Base-by-base conservation (phyloP, 2,888 invertebrate genomes). In the Erannis defoliaria region DNA sequence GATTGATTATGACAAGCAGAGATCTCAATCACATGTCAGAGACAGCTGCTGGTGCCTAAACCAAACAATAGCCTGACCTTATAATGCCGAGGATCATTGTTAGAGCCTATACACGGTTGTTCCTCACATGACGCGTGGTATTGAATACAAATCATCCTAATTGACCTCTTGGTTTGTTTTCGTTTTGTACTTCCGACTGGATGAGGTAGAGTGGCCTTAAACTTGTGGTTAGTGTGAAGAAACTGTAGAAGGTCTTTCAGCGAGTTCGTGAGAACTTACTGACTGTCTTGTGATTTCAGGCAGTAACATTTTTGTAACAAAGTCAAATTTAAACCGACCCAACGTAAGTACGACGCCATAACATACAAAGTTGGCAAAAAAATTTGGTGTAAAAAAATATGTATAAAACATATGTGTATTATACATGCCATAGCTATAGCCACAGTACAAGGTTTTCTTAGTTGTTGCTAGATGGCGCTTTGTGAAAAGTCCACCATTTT, bases 41-140 rank as follows among this genome's bases (percentile, higher is more conserved):
- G 43, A 62, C 68, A 74, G 62, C 64, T 69, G 65, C 64, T 73
- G 63, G 65, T 71, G 65, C 64, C 68, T 67, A 72, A 71, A 72
- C 66, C 55, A 76, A 81, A 86, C 84, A 87, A 87, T 84, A 29
- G 72, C 65, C 66, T 76, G 83, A 82, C 86, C 86, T 84, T 84
- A 81, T 76, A 73, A 55, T 68, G 74, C 73, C 73, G 74, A 71
- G 75, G 55, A 70, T 66, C 64, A 70, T 67, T 70, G 70, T 67
- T 67, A 62, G 59, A 51, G 14, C 66, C 63, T 64, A 54, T 60
- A 64, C 56, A 58, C 60, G 62, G 60, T 23, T 48, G 55, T 62
- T 53, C 50, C 45, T 55, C 50, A 35, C 53, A 53, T 26, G 43
- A 26, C 54, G 29, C 12, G 38, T n/a, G 46, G 38, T 45, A 14